A percentile compares a stretch with the other conserved stretches of the same genome.
Conservation (phyloP, 1,140 invertebrate genomes). For the Sweltsa coloradensis region DNA sequence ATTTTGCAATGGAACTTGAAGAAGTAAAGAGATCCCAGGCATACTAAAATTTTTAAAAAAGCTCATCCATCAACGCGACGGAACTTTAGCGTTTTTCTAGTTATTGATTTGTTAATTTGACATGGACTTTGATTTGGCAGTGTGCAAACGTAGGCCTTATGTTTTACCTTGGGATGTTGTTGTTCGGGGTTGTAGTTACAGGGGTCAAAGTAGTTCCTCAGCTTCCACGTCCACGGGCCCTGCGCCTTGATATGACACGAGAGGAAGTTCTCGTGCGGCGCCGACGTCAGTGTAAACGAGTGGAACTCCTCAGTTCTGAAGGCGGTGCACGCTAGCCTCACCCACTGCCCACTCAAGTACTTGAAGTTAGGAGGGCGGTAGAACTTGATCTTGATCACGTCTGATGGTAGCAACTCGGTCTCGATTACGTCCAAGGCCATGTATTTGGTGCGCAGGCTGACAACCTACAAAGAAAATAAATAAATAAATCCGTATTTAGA, state of each 20-base stretch:
- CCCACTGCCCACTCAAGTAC: conserved; percentile 82
- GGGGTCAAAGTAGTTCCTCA: conserved; percentile 93
- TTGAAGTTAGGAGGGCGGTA: conserved; percentile 93
- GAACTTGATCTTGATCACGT: conserved; percentile 85
- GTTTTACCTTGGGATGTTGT: conserved; percentile 54
- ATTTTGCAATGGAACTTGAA: too few relatives aligned
- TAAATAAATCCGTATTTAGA: too few relatives aligned
- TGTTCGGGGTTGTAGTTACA: conserved; percentile 83
- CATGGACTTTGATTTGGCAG: neutral
- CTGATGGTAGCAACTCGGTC: conserved; percentile 91
- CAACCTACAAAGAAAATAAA: conserved; percentile 42
- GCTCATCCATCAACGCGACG: too few relatives aligned
- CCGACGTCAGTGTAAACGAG: conserved; percentile 95
- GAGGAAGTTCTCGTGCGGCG: conserved; percentile 94
- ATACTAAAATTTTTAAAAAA: too few relatives aligned
- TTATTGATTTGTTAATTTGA: too few relatives aligned
- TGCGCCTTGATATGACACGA: conserved; percentile 97
- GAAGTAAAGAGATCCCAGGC: too few relatives aligned
- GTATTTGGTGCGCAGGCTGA: conserved; percentile 82
- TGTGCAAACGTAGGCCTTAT: neutral
- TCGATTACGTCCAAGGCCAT: conserved; percentile 91
- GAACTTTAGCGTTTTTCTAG: too few relatives aligned
- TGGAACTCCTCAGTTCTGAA: conserved; percentile 92
- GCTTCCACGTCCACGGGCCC: conserved; percentile 98
- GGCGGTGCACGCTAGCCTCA: conserved; percentile 83